Conservation (phyloP, 2,888 invertebrate genomes). For the Catonia carolina region DNA sequence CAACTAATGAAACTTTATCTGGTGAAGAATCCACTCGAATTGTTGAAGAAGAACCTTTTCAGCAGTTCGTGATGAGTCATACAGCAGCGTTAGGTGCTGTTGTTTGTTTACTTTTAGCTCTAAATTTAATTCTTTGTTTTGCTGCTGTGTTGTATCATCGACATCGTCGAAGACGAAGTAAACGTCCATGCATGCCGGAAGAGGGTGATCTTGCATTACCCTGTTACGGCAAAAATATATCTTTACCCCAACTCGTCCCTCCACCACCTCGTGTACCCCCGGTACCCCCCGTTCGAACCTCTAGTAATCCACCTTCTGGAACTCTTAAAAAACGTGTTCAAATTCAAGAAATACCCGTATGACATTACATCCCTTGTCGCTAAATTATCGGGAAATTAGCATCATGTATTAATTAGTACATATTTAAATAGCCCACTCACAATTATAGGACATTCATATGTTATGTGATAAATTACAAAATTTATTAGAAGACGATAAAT, state of each 20-base stretch:
- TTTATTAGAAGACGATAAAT: too few species aligned
- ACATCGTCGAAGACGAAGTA: constrained; percentile 43
- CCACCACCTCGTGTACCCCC: constrained; percentile 25
- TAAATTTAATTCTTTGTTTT: constrained; percentile 63
- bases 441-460: too few species aligned
- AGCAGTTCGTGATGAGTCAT: constrained; percentile 56
- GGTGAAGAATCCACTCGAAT: constrained; percentile 19
- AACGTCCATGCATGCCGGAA: constrained; percentile 39
- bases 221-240: constrained; percentile 8
- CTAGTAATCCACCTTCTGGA: constrained; percentile 39
- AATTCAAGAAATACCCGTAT: constrained; percentile 74
- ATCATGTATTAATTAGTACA: too few species aligned
- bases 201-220: constrained; percentile 28
- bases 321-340: constrained; percentile 71
- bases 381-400: not conserved
- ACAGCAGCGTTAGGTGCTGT: constrained; percentile 71
- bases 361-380: constrained; percentile 2
- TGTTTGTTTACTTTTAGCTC: constrained; percentile 61
- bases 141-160: constrained; percentile 59
- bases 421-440: too few species aligned
- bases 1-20: constrained; percentile 23
- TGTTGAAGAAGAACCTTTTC: constrained; percentile 40
- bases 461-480: too few species aligned
- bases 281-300: constrained; percentile 29
- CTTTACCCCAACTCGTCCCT: constrained; percentile 25